Percentiles rank a stretch among this genome's conserved stretches.
phyloP scores from a whole-genome alignment of 2,797 vertebrate species.

The Galago senegalensis region DNA sequence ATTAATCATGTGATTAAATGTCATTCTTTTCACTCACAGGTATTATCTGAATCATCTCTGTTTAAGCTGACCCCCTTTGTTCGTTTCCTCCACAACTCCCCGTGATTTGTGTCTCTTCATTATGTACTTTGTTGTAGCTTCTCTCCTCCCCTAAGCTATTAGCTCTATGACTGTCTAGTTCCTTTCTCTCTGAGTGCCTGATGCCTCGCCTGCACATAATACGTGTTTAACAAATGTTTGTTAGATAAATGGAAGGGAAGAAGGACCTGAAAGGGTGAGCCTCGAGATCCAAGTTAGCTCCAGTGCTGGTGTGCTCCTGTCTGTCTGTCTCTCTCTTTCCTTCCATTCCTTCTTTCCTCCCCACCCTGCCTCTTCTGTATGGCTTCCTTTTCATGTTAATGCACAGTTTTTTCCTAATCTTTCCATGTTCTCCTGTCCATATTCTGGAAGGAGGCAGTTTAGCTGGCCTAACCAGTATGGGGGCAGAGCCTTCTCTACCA shows the following conservation, averaged over 20 bases:
- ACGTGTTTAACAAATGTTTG: not conserved
- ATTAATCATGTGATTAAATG: too few species aligned
- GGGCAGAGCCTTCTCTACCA: not conserved
- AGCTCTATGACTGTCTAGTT: not conserved
- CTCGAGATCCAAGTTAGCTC: not conserved
- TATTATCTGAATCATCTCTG: not conserved
- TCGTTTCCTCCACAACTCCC: not conserved
- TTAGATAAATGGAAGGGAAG: not conserved
- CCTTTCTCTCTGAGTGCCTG: not conserved
- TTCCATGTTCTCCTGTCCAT: not conserved
- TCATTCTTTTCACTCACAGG: not conserved
- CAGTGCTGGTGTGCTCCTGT: not conserved
- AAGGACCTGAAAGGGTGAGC: not conserved
- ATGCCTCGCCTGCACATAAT: not conserved
- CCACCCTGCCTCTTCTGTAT: not conserved
- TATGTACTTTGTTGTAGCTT: not conserved
- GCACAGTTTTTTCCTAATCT: not conserved
- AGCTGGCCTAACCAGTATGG: not conserved
- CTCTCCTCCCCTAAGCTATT: not conserved
- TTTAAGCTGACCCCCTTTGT: not conserved
- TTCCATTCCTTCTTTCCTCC: not conserved
- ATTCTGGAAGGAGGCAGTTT: conserved; percentile 1
- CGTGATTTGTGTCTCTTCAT: not conserved
- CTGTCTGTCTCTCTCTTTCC: not conserved
- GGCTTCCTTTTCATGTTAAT: not conserved